Percentiles rank a stretch among this genome's conserved stretches.
These are phyloP conservation scores for Chloroclystis v-ata DNA, from an alignment of 2,888 invertebrate species.

Conservation along the genomic window DNA sequence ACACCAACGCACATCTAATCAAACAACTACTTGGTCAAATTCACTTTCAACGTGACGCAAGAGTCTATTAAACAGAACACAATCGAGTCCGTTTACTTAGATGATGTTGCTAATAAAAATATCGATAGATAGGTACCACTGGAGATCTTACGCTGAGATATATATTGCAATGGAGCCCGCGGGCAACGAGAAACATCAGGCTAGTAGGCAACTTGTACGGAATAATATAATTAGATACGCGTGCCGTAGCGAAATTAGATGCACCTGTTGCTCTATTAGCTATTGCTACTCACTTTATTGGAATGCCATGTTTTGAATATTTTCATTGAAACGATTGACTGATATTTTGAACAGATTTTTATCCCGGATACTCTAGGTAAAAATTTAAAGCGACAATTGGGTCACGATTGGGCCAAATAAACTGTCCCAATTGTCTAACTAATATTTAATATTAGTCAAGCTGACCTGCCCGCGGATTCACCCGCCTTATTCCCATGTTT, in stretches of 20 bases:
- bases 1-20: conserved; percentile 8
- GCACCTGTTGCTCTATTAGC: neutral
- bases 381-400: too few species aligned
- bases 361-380: too few species aligned
- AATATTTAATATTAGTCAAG: too few species aligned
- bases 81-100: conserved; percentile 60
- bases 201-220: conserved; percentile 13
- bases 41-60: conserved; percentile 62
- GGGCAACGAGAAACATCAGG: conserved; percentile 34
- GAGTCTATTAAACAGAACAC: conserved; percentile 58
- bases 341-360: too few species aligned
- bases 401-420: too few species aligned
- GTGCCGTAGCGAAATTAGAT: conserved; percentile 1
- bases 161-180: conserved; percentile 50
- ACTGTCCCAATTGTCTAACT: too few species aligned
- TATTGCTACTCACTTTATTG: neutral
- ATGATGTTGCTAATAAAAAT: conserved; percentile 51
- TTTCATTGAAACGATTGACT: too few species aligned
- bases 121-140: conserved; percentile 22
- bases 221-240: conserved; percentile 17
- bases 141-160: conserved; percentile 54
- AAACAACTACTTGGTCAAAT: conserved; percentile 19
- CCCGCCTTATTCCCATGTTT: too few species aligned
- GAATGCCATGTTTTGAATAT: too few species aligned
- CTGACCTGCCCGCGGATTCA: too few species aligned